Percentiles rank a stretch among this genome's conserved stretches.
phyloP scores from a whole-genome alignment of 1,140 invertebrate genomes.

The Scaptomyza montana region DNA sequence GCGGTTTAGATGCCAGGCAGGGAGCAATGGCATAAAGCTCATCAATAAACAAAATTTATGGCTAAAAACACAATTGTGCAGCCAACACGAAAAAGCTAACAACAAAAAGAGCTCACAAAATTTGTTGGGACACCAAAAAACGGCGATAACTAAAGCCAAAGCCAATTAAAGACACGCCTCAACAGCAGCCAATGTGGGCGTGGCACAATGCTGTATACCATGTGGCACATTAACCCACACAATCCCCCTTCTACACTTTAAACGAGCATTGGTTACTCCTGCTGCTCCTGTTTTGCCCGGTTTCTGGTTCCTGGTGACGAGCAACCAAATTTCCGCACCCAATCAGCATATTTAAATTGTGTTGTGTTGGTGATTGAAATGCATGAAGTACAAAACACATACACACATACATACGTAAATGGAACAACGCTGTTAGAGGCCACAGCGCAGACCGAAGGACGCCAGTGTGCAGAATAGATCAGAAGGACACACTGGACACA shows the following conservation, averaged over 20 bases:
- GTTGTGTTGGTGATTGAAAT: conserved; percentile 79
- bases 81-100: conserved; percentile 20
- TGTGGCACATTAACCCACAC: conserved; percentile 9
- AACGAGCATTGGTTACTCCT: neutral
- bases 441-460: conserved; percentile 2
- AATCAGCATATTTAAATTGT: conserved; percentile 82
- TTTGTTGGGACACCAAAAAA: conserved; percentile 8
- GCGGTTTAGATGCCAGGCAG: conserved; percentile 1
- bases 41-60: conserved; percentile 76
- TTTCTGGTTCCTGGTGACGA: conserved; percentile 28
- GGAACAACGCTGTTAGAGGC: conserved; percentile 47
- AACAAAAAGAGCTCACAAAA: neutral
- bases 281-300: conserved; percentile 1
- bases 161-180: conserved; percentile 67
- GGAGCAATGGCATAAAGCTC: conserved; percentile 35
- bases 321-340: conserved; percentile 74
- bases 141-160: conserved; percentile 40
- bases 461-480: conserved; percentile 20
- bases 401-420: conserved; percentile 43
- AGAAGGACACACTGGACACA: conserved; percentile 45
- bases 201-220: conserved; percentile 27
- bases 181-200: conserved; percentile 20
- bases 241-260: too few species aligned
- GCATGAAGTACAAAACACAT: conserved; percentile 65
- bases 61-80: conserved; percentile 47